Evolutionary conservation across 2,797 vertebrate species (phyloP).

Genomic region (Alcedo atthis): DNA sequence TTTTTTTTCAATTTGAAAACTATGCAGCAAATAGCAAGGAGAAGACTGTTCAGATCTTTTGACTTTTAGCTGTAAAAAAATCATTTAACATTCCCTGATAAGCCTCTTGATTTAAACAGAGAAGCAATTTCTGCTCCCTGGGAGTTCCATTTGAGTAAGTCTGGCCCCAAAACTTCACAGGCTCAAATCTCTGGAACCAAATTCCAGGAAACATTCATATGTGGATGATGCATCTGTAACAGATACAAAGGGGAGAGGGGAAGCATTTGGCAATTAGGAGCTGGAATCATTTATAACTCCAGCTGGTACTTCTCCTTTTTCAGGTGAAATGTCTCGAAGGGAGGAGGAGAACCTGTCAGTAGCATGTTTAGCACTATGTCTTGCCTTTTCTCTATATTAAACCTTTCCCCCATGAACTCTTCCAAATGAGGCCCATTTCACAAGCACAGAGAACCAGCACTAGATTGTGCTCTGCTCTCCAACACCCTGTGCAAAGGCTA

Average conservation of each 20-base stretch:
- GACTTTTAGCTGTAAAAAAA: conserved; percentile 46
- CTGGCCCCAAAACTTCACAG: conserved; percentile 59
- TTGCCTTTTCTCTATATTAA: not conserved
- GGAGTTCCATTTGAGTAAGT: conserved; percentile 49
- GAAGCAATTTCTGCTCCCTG: conserved; percentile 52
- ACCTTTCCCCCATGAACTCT: not conserved
- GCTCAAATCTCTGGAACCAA: conserved; percentile 59
- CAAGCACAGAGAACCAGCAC: fast-evolving
- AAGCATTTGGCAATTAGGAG: conserved; percentile 50
- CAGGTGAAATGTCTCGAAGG: conserved; percentile 35
- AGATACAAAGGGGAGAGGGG: conserved; percentile 56
- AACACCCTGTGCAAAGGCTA: not conserved
- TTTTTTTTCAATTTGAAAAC: not conserved
- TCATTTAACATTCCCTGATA: conserved; percentile 41
- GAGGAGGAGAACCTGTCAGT: conserved; percentile 36
- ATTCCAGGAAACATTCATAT: conserved; percentile 63
- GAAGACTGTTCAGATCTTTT: conserved; percentile 33
- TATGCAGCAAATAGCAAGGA: conserved; percentile 18
- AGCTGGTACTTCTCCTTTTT: conserved; percentile 60
- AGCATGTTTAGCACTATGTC: not conserved
- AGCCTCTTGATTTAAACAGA: conserved; percentile 58
- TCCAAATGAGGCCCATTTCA: not conserved
- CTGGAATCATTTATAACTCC: conserved; percentile 45
- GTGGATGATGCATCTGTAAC: conserved; percentile 63
- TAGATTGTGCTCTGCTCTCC: not conserved